These are phyloP conservation scores for Felis chaus DNA, from an alignment of 2,113 vertebrate genomes.

Conservation along the genomic window DNA sequence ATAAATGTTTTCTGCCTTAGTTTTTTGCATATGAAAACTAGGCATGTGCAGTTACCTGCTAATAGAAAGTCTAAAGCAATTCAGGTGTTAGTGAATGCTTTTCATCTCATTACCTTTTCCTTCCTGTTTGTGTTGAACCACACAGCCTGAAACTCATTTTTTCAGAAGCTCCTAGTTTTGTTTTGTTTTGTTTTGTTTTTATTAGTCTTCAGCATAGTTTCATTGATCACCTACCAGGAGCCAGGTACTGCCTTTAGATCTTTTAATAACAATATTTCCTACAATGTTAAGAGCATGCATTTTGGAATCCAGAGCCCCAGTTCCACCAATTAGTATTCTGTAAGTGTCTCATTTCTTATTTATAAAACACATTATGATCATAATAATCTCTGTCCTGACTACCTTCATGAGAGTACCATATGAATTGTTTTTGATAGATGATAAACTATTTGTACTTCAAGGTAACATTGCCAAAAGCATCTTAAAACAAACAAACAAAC, in stretches of 20 bases:
- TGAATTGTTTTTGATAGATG: neutral
- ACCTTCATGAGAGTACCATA: neutral
- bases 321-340: neutral
- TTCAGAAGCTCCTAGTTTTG: neutral
- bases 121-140: neutral
- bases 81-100: neutral
- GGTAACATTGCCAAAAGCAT: neutral
- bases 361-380: neutral
- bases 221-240: neutral
- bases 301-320: neutral
- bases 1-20: neutral
- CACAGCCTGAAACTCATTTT: neutral
- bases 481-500: neutral
- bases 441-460: neutral
- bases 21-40: neutral
- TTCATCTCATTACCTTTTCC: neutral
- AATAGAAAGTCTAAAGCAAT: neutral
- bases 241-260: neutral
- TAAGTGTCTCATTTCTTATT: neutral
- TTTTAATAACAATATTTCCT: neutral
- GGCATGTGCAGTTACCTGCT: neutral
- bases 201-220: neutral
- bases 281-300: neutral
- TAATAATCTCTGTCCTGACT: neutral
- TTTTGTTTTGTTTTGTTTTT: neutral